Evolutionary conservation across 2,113 vertebrate species (phyloP).

Genomic region (Oenanthe oenanthe): DNA sequence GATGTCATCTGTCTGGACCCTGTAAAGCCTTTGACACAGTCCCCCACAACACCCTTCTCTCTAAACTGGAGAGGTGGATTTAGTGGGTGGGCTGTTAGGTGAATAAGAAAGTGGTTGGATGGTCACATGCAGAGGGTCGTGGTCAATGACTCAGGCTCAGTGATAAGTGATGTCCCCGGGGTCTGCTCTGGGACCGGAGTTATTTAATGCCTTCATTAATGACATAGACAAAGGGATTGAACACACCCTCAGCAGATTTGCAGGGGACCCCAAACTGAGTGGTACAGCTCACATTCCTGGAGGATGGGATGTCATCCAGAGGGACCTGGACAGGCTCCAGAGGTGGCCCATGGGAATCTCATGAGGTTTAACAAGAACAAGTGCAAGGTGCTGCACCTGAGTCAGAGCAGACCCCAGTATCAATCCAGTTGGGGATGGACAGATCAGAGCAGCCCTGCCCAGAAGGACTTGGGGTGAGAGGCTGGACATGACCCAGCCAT

Average conservation of each 20-base stretch:
- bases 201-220: background rate
- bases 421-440: background rate
- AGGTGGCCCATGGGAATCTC: background rate
- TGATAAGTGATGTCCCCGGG: background rate
- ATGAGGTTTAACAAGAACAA: background rate
- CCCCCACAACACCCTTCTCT: background rate
- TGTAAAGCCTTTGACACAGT: background rate
- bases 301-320: background rate
- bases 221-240: rapidly evolving
- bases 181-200: background rate
- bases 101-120: background rate
- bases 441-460: background rate
- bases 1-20: background rate
- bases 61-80: background rate
- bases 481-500: no score
- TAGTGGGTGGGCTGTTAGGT: no score
- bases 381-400: no score
- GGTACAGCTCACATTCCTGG: background rate
- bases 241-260: background rate
- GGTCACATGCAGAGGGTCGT: background rate
- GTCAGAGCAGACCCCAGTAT: rapidly evolving
- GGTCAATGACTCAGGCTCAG: background rate
- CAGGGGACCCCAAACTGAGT: background rate
- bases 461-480: background rate
- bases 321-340: background rate